Percentiles rank a stretch among this genome's conserved stretches.
phyloP scores from a whole-genome alignment of 2,797 vertebrate genomes.

The Alca torda region DNA sequence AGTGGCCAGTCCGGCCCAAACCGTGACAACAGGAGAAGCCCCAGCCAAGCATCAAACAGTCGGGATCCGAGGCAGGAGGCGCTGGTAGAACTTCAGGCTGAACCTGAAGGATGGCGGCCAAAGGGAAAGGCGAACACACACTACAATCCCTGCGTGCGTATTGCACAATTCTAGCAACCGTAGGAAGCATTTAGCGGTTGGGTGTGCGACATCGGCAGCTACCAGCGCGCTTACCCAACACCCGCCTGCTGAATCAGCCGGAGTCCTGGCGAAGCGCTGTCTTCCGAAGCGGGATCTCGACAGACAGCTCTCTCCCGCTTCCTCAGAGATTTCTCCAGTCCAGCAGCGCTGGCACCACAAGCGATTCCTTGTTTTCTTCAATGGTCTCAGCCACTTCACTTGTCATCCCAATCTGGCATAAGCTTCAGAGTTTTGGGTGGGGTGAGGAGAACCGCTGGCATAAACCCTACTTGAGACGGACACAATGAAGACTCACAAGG shows the following conservation, averaged over 20 bases:
- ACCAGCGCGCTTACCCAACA: background rate
- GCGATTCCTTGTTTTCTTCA: background rate
- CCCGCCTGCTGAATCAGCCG: background rate
- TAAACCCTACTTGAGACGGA: background rate
- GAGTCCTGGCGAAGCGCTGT: fast-evolving
- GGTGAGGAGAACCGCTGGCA: background rate
- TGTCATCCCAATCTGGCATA: background rate
- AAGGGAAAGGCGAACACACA: background rate
- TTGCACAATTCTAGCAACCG: too few relatives aligned
- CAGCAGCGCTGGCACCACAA: background rate
- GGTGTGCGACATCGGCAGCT: fast-evolving
- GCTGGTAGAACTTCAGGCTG: background rate
- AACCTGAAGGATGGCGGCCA: fast-evolving
- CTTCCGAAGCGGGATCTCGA: fast-evolving
- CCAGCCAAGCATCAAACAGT: background rate
- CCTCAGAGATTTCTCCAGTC: background rate
- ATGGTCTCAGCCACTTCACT: fast-evolving
- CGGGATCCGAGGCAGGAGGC: background rate
- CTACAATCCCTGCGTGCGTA: fast-evolving
- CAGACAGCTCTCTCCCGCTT: background rate
- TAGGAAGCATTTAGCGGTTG: background rate
- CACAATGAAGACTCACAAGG: fast-evolving
- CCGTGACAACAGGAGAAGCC: background rate
- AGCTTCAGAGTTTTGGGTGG: background rate
- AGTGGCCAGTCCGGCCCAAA: too few relatives aligned